Evolutionary conservation across 2,113 vertebrate species (phyloP), one percentile per base, ranked within the genome.

Genomic region (Cynopterus brachyotis): DNA sequence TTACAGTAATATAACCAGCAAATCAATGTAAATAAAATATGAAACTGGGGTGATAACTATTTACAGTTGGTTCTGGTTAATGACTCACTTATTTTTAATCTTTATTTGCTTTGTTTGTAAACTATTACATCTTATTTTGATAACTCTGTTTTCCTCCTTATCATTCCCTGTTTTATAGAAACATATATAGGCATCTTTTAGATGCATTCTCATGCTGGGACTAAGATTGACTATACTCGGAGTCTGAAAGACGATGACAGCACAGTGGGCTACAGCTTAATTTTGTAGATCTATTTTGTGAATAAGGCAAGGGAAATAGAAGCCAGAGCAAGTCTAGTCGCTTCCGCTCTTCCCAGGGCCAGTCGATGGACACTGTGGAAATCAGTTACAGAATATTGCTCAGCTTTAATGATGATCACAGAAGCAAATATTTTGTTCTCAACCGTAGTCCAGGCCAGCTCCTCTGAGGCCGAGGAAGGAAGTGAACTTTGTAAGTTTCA

Each of bases 1-100:
- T 95, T 80, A 84, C 92, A 97, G 83, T 96, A 93, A 42, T 12
- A 45, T 62, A 55, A 79, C 37, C 72, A 35, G 45, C 73, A 91
- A 92, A 91, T 40, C 20, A 10, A 90, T 93, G 84, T 42, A 96
- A 97, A 91, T 64, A 42, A 96, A 94, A 50, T 96, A 84, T 32
- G 85, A 96, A 97, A 91, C 72, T 45, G 96, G 89, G 57, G 42
- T 79, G 97, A 19, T 88, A 96, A 96, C 87, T 83, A 55, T 80
- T 91, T 91, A 55, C 35, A 1, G 83, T 97, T 95, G 50, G 72
- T 50, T 83, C 60, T 92, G 35, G n/a, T 96, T 96, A 96, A 95
- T 11, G 53, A 70, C 75, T 97, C 69, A 16, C 93, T 97, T 95
- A 53, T 40, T 94, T 96, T 92, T 78, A 75, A 79, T 87, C 57